Evolutionary conservation across 1,140 invertebrate species (phyloP).

Genomic region (Portunus trituberculatus): DNA sequence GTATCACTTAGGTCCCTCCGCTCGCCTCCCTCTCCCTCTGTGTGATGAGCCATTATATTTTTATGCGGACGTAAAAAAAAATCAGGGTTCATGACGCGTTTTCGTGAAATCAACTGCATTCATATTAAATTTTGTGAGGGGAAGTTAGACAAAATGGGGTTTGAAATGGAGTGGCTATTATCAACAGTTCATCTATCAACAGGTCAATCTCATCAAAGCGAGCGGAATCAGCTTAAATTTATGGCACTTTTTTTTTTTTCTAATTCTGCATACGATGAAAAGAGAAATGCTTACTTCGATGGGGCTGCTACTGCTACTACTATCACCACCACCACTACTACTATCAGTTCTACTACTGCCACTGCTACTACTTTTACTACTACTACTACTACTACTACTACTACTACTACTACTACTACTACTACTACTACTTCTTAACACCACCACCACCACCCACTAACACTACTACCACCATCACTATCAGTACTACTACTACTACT

Average conservation of each 20-base stretch:
- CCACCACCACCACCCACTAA: background rate
- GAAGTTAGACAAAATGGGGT: background rate
- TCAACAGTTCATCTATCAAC: too few relatives aligned
- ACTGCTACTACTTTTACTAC: conserved; percentile 15
- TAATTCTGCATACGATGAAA: too few relatives aligned
- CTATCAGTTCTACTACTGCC: background rate
- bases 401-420: conserved; percentile 30
- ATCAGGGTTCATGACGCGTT: too few relatives aligned
- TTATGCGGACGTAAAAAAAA: too few relatives aligned
- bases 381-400: conserved; percentile 33
- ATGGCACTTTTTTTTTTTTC: too few relatives aligned
- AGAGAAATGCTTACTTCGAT: background rate
- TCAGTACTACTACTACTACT: conserved; percentile 39
- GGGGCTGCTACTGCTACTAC: background rate
- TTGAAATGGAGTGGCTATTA: conserved; percentile 14
- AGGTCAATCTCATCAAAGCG: too few relatives aligned
- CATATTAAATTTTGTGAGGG: too few relatives aligned
- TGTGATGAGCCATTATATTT: too few relatives aligned
- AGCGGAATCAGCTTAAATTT: too few relatives aligned
- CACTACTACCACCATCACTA: conserved; percentile 11
- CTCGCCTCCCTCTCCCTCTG: too few relatives aligned
- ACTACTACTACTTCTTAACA: conserved; percentile 30
- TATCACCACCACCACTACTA: background rate
- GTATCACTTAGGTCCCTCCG: too few relatives aligned
- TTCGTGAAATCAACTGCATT: too few relatives aligned